phyloP scores from a whole-genome alignment of 2,113 vertebrate genomes.

The Brienomyrus brachyistius region DNA sequence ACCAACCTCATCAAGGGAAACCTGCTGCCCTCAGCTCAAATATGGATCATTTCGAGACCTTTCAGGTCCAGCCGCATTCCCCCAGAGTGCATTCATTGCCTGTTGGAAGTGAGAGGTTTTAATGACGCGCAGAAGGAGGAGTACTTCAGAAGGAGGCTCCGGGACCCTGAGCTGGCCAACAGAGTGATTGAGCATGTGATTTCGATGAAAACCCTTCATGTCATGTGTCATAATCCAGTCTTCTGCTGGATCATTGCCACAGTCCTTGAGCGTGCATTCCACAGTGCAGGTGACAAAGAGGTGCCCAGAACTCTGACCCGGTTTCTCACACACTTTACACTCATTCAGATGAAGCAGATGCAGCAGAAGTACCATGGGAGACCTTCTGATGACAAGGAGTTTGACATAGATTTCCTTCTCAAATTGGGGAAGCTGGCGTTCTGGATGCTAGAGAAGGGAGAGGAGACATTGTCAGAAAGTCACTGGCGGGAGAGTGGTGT shows the following conservation, averaged over 20 bases:
- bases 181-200: constrained; percentile 42
- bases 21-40: constrained; percentile 31
- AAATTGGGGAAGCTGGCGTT: constrained; percentile 53
- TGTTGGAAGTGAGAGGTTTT: constrained; percentile 53
- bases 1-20: constrained; percentile 52
- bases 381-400: background rate
- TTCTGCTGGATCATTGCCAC: constrained; percentile 45
- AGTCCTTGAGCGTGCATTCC: background rate
- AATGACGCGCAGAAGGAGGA: constrained; percentile 39
- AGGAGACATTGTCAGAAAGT: constrained; percentile 27
- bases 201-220: constrained; percentile 45
- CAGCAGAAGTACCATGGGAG: background rate
- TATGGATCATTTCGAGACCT: constrained; percentile 41
- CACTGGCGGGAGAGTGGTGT: constrained; percentile 34
- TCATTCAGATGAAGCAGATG: constrained; percentile 30
- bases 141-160: constrained; percentile 52
- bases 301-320: background rate
- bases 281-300: background rate
- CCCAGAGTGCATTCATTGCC: constrained; percentile 33
- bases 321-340: constrained; percentile 51
- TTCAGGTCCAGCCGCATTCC: constrained; percentile 33
- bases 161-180: constrained; percentile 38
- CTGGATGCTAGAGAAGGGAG: constrained; percentile 43
- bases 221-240: constrained; percentile 61
- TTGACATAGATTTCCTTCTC: constrained; percentile 35